Percentiles rank a stretch among this genome's conserved stretches.
phyloP scores from a whole-genome alignment of 2,797 vertebrate species.

The Ctenochaetus hawaiiensis region DNA sequence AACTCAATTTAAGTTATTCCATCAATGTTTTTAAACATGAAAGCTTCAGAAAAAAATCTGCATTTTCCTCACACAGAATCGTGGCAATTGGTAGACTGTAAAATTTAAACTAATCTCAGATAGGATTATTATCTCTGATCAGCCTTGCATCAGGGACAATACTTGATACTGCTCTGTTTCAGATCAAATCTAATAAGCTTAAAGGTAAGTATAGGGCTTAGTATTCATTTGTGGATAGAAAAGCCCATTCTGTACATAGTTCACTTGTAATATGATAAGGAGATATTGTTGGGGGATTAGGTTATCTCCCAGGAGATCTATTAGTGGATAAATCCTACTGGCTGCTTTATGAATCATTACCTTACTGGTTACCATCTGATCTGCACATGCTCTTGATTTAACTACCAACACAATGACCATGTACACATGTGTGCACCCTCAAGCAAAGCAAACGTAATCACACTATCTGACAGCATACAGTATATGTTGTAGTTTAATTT shows the following conservation, averaged over 20 bases:
- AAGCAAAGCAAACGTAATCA: constrained; percentile 1
- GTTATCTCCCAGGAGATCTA: constrained; percentile 83
- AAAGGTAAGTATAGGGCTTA: constrained; percentile 83
- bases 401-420: constrained; percentile 44
- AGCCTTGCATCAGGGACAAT: constrained; percentile 69
- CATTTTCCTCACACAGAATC: constrained; percentile 39
- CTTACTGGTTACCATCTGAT: constrained; percentile 73
- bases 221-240: constrained; percentile 81
- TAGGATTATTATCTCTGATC: constrained; percentile 76
- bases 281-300: constrained; percentile 86
- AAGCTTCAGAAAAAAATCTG: constrained; percentile 20
- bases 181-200: constrained; percentile 84
- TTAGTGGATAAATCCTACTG: constrained; percentile 78
- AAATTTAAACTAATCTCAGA: constrained; percentile 75
- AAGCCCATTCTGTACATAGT: constrained; percentile 80
- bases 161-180: constrained; percentile 77
- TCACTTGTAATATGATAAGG: constrained; percentile 85
- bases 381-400: constrained; percentile 48
- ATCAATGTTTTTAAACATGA: constrained; percentile 29
- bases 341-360: constrained; percentile 81
- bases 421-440: constrained; percentile 1
- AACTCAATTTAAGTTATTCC: constrained; percentile 21
- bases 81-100: constrained; percentile 50
- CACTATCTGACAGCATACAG: constrained; percentile 3
- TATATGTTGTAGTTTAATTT: not conserved